Evolutionary conservation across 2,888 invertebrate species (phyloP), one percentile per base, ranked within the genome.

Genomic region (Drosophila suboccidentalis): DNA sequence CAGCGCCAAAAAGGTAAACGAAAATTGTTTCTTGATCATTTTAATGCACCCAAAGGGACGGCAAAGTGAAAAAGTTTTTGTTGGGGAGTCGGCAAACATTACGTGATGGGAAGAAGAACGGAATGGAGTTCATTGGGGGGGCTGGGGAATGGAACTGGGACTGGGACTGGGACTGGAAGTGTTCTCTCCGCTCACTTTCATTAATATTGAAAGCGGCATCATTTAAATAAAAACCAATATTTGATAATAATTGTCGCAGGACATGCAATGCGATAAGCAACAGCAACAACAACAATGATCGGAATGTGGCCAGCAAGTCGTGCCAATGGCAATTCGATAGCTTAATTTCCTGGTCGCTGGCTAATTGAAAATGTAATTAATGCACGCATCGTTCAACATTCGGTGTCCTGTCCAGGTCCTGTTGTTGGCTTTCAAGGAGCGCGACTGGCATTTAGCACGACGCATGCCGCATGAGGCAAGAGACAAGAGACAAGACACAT

Each of bases 21-120:
- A 91, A 85, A 92, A 91, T 92, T 91, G 91, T 91, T 92, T 92
- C 90, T 91, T 91, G 91, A 91, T 92, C 91, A 91, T 90, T 91
- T 90, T 90, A 90, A 88, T 90, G 90, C 89, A 90, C 91, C 91
- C 90, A 89, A 90, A 89, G 87, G 87, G 81, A 73, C 78, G 49
- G 43, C 69, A 80, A 87, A 85, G 82, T 85, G 82, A 82, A 82
- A 84, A 86, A 82, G 60, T 77, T 86, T 71, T 51, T 58, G 13
- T 26, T 53, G 38, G 43, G 41, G 43, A 43, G 26, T 26, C 6
- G 50, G 60, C 47, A 46, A 67, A 58, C 81, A 80, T 87, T 83
- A 88, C 83, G 83, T 88, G 83, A 80, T 86, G 75, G 51, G 73
- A 49, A 59, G 54, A 22, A 75, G 69, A 58, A 58, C 59, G 78